phyloP scores from a whole-genome alignment of 2,113 vertebrate species.

The Carassius carassius region DNA sequence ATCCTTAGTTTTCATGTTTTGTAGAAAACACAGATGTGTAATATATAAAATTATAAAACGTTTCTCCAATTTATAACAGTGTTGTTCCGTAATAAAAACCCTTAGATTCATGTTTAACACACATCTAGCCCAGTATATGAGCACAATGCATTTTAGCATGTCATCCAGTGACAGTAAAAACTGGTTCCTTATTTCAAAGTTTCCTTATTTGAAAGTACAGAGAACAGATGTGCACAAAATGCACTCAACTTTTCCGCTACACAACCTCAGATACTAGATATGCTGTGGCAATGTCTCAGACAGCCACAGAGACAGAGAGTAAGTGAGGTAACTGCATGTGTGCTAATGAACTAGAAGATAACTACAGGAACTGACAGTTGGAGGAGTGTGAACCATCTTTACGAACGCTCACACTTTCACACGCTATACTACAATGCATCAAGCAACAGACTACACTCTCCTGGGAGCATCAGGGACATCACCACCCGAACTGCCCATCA shows the following conservation, averaged over 20 bases:
- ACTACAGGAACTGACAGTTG: constrained; percentile 39
- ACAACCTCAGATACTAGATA: constrained; percentile 55
- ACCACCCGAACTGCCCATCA: constrained; percentile 71
- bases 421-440: constrained; percentile 1
- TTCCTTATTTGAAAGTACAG: constrained; percentile 59
- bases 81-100: too few species aligned
- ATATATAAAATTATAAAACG: neutral
- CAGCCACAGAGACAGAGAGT: constrained; percentile 31
- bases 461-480: constrained; percentile 10
- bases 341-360: constrained; percentile 40
- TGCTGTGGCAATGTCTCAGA: constrained; percentile 20
- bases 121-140: neutral
- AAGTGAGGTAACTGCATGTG: constrained; percentile 32
- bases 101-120: too few species aligned
- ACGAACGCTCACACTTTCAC: neutral
- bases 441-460: constrained; percentile 6
- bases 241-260: constrained; percentile 61
- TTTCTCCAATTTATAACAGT: neutral
- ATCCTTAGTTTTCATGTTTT: neutral
- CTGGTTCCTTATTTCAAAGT: constrained; percentile 50
- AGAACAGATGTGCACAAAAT: constrained; percentile 54
- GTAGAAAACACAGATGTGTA: neutral
- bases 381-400: constrained; percentile 2
- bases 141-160: neutral
- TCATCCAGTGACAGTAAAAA: neutral